Evolutionary conservation across 2,888 invertebrate species (phyloP), one percentile per base, ranked within the genome.

Genomic region (Drosophila nr. perissopoda): DNA sequence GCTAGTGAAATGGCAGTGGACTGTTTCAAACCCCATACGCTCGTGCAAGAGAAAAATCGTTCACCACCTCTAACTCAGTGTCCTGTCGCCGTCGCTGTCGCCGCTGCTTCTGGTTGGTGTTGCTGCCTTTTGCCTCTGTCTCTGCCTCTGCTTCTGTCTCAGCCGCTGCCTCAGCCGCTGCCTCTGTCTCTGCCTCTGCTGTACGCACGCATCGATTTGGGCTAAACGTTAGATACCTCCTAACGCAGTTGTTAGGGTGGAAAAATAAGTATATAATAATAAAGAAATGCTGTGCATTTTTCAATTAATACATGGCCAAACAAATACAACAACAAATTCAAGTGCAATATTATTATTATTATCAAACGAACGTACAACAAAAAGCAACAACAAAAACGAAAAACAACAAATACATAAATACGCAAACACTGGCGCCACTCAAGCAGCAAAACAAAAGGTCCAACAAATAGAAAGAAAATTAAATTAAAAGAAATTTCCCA

Each of bases 171-270:
- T 54, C 73, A 64, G 73, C 71, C 72, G 59, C 76, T 74, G 72
- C 70, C 73, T 49, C 69, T 80, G 78, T 61, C 76, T 53, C 62
- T 68, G 63, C 36, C 38, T 21, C 73, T 58, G 78, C 74, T 78
- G 70, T 76, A 78, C 85, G 80, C 87, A 81, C 84, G 84, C 81
- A 87, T 87, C 83, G 90, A 88, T 89, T 90, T 89, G 83, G 83
- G 82, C 80, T 87, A 87, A 89, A 88, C 84, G 83, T 86, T 90
- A 87, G 89, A 90, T 87, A 89, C 85, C 84, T 85, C 90, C 82
- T 87, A 83, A 91, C 82, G 82, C 83, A 85, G 76, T 82, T 79
- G 83, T 86, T 84, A 86, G 87, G 83, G 87, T 82, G 83, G 79
- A 82, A 81, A 80, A 76, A 78, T 73, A 81, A 81, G 83, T 76